Evolutionary conservation across 2,797 vertebrate genomes (phyloP).

Genomic region (Neoniphon sammara): DNA sequence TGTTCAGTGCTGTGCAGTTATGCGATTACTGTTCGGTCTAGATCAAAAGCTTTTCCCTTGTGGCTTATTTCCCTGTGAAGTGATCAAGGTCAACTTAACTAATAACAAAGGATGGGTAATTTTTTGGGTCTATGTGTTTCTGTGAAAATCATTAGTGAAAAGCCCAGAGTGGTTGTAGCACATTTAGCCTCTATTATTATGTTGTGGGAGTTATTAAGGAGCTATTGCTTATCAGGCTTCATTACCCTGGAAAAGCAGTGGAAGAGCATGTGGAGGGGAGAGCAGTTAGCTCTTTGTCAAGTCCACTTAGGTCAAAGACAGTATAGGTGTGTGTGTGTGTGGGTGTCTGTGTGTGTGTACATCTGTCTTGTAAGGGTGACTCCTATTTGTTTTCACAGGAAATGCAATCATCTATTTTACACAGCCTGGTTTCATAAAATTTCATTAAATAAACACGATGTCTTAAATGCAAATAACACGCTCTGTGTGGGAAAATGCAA

Average conservation of each 20-base stretch:
- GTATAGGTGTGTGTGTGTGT: neutral
- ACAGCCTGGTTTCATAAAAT: conserved; percentile 39
- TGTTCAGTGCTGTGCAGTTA: neutral
- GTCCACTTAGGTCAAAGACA: conserved; percentile 16
- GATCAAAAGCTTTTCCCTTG: conserved; percentile 34
- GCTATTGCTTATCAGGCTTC: conserved; percentile 64
- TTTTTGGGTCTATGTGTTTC: conserved; percentile 23
- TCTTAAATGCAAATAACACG: conserved; percentile 45
- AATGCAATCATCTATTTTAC: conserved; percentile 25
- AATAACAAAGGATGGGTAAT: conserved; percentile 36
- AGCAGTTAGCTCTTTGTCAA: conserved; percentile 46
- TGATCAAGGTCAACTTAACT: conserved; percentile 42
- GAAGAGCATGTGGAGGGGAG: conserved; percentile 27
- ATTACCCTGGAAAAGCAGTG: conserved; percentile 54
- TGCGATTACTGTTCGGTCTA: conserved; percentile 15
- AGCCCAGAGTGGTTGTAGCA: conserved; percentile 25
- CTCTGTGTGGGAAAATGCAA: conserved; percentile 18
- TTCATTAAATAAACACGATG: conserved; percentile 33
- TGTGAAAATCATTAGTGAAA: conserved; percentile 37
- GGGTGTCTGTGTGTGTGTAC: neutral
- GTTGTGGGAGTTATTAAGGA: conserved; percentile 50
- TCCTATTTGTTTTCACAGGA: conserved; percentile 23
- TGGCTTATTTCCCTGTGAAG: conserved; percentile 34
- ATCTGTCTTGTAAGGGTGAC: conserved; percentile 39
- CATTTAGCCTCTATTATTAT: conserved; percentile 55